phyloP scores from a whole-genome alignment of 2,888 invertebrate species.

The Neuroscelio doddi region DNA sequence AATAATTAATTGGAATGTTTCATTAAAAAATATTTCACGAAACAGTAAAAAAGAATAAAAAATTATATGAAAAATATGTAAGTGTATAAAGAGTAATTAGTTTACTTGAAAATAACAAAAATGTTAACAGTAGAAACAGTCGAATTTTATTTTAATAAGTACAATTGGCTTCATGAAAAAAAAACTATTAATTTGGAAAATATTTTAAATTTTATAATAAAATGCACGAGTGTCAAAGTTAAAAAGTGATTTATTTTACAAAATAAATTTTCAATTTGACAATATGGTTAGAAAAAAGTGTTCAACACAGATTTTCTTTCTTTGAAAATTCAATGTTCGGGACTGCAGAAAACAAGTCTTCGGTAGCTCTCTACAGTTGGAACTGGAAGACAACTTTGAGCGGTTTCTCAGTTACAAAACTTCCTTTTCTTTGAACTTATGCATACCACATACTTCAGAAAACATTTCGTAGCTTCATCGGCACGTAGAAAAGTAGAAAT shows the following conservation, averaged over 20 bases:
- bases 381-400: constrained; percentile 48
- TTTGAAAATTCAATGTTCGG: not conserved
- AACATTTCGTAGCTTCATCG: not conserved
- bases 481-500: constrained; percentile 1
- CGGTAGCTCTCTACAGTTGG: constrained; percentile 19
- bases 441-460: not conserved
- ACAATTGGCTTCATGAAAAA: too few species aligned
- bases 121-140: too few species aligned
- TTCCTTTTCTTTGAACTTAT: not conserved
- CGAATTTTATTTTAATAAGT: too few species aligned
- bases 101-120: too few species aligned
- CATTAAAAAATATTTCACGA: too few species aligned
- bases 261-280: not conserved
- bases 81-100: too few species aligned
- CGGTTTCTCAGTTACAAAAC: constrained; percentile 3
- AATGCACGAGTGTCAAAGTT: not conserved
- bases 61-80: too few species aligned
- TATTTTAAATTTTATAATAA: not conserved
- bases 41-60: too few species aligned
- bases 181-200: too few species aligned
- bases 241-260: not conserved
- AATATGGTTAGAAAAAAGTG: not conserved
- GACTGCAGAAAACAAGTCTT: constrained; percentile 10
- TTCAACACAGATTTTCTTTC: not conserved
- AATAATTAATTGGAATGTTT: too few species aligned